phyloP scores from a whole-genome alignment of 2,113 vertebrate species.

The Amazona vittata region DNA sequence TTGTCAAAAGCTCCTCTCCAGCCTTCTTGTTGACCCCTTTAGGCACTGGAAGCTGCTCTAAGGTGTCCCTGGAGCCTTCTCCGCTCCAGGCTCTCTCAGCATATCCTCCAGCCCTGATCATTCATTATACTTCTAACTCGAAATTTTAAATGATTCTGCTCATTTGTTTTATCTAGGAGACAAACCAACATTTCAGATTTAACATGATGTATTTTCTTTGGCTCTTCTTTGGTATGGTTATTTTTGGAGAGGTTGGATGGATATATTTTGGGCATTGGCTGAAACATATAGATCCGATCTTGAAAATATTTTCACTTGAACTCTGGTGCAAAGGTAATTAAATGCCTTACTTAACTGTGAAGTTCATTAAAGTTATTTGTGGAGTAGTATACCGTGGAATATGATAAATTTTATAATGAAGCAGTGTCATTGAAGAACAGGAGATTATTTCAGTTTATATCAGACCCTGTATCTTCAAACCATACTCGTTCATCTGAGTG shows the following conservation, averaged over 20 bases:
- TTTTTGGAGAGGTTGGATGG: neutral
- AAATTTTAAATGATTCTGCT: neutral
- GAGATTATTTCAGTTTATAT: neutral
- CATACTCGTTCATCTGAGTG: neutral
- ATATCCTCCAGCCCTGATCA: neutral
- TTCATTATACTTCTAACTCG: neutral
- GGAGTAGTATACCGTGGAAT: neutral
- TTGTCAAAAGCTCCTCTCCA: neutral
- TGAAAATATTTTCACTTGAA: neutral
- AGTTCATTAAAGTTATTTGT: neutral
- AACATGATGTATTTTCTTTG: neutral
- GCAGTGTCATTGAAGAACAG: neutral
- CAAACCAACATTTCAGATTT: neutral
- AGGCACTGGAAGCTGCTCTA: neutral
- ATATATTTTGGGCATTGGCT: neutral
- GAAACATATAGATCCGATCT: neutral
- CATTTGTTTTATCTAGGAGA: neutral
- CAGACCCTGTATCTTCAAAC: neutral
- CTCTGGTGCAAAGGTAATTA: neutral
- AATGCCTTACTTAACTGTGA: neutral
- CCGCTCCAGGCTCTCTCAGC: neutral
- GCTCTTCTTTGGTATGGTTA: neutral
- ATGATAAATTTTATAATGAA: neutral
- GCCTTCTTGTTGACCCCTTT: neutral
- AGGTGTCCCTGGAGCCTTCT: neutral